Percentiles rank a stretch among this genome's conserved stretches.
Conservation (phyloP, 2,113 vertebrate species). For the Gasterosteus aculeatus region DNA sequence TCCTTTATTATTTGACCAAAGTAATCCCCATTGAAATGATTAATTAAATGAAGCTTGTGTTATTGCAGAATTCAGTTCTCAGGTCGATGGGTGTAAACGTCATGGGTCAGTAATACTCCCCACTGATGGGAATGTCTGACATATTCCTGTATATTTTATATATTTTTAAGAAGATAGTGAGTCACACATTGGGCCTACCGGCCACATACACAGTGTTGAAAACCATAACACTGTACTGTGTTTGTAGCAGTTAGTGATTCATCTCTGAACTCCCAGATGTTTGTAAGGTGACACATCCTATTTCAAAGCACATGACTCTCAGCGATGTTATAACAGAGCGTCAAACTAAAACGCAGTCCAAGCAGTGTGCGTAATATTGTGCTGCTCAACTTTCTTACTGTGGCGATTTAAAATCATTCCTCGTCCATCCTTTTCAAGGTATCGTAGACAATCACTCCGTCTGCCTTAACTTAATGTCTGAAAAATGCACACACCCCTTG, state of each 20-base stretch:
- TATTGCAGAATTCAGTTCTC: background rate
- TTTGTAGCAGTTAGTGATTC: conserved; percentile 24
- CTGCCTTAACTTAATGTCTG: conserved; percentile 70
- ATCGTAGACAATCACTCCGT: conserved; percentile 73
- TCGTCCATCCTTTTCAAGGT: conserved; percentile 39
- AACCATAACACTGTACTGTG: conserved; percentile 4
- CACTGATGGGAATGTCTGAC: background rate
- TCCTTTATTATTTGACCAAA: background rate
- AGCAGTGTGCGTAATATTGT: conserved; percentile 39
- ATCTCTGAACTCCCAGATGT: background rate
- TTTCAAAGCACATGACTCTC: conserved; percentile 12
- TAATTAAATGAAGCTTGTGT: background rate
- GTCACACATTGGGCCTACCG: background rate
- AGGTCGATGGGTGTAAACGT: background rate
- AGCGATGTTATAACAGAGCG: conserved; percentile 6
- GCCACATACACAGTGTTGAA: background rate
- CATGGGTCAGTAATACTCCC: conserved; percentile 9
- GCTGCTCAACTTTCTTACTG: conserved; percentile 37
- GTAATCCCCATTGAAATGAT: background rate
- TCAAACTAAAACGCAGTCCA: conserved; percentile 4
- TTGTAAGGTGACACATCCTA: background rate
- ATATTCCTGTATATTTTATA: background rate
- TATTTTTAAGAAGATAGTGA: background rate
- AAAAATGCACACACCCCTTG: conserved; percentile 21
- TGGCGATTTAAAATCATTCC: conserved; percentile 26